phyloP scores from a whole-genome alignment of 1,140 invertebrate species.

The Sycobia sp. region DNA sequence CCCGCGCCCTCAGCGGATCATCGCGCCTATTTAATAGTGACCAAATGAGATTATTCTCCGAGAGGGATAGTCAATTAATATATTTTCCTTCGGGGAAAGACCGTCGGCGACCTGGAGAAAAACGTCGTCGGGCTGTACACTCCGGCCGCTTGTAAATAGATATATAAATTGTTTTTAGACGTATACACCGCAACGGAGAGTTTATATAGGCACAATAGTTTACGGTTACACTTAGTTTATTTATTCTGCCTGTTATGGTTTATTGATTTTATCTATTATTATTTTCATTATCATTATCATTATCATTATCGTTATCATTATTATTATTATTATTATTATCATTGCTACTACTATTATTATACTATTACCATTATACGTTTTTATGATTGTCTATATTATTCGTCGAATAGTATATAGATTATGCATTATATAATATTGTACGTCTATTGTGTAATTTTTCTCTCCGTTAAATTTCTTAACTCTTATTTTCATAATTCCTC shows the following conservation, averaged over 20 bases:
- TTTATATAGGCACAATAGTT: no score
- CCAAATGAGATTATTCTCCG: no score
- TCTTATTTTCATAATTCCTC: slow-evolving; percentile 23
- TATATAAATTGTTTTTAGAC: not conserved
- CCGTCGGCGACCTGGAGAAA: not conserved
- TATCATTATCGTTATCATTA: not conserved
- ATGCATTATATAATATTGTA: not conserved
- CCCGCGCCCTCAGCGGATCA: no score
- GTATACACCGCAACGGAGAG: no score
- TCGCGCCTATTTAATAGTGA: no score
- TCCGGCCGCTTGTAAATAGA: not conserved
- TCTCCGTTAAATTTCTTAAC: not conserved
- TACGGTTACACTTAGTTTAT: slow-evolving; percentile 25
- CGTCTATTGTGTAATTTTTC: slow-evolving; percentile 9
- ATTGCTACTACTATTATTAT: slow-evolving; percentile 11
- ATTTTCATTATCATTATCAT: not conserved
- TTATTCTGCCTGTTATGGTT: slow-evolving; percentile 29
- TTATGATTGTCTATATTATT: slow-evolving; percentile 2
- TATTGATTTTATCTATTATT: slow-evolving; percentile 18
- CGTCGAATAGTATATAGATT: not conserved
- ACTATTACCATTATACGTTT: slow-evolving; percentile 12
- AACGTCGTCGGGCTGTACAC: not conserved
- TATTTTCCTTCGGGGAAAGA: no score
- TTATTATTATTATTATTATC: not conserved
- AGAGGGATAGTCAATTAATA: no score